A percentile compares a stretch with the other conserved stretches of the same genome.
Conservation (phyloP, 2,888 invertebrate genomes). For the Drosophila niveifrons region DNA sequence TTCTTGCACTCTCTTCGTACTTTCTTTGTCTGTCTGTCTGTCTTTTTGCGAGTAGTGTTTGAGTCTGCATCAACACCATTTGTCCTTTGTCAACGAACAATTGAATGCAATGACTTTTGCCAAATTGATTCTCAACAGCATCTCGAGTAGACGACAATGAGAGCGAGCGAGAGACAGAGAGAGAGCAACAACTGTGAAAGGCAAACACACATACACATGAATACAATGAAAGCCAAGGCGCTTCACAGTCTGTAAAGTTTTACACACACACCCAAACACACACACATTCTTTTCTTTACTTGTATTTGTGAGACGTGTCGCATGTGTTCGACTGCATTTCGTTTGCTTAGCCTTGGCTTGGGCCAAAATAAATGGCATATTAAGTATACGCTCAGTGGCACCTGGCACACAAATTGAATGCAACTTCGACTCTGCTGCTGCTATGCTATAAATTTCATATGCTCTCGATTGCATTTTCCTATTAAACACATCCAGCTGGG, state of each 20-base stretch:
- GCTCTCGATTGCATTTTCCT: constrained; percentile 17
- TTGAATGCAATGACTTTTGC: constrained; percentile 81
- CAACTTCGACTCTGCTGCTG: constrained; percentile 3
- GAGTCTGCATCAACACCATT: constrained; percentile 75
- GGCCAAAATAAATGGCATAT: constrained; percentile 76
- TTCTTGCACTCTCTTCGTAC: too few species aligned
- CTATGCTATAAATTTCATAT: constrained; percentile 16
- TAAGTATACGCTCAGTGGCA: constrained; percentile 75
- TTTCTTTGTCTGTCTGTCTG: constrained; percentile 7
- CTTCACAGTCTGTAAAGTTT: constrained; percentile 56
- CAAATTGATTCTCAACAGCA: constrained; percentile 74
- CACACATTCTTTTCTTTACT: not conserved
- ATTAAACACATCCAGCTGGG: not conserved
- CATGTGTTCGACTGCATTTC: constrained; percentile 61
- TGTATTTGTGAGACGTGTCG: constrained; percentile 43
- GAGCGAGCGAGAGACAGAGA: constrained; percentile 5
- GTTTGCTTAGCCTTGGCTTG: constrained; percentile 66
- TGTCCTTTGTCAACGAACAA: constrained; percentile 80
- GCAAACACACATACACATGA: constrained; percentile 38
- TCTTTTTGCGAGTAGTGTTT: constrained; percentile 22
- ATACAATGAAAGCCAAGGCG: constrained; percentile 65
- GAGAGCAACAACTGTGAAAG: constrained; percentile 45
- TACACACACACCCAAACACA: constrained; percentile 28
- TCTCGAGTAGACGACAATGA: constrained; percentile 55
- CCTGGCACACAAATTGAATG: constrained; percentile 58